A percentile compares a stretch with the other conserved stretches of the same genome.
Conservation (phyloP, 2,888 invertebrate genomes). For the Onchidella celtica region DNA sequence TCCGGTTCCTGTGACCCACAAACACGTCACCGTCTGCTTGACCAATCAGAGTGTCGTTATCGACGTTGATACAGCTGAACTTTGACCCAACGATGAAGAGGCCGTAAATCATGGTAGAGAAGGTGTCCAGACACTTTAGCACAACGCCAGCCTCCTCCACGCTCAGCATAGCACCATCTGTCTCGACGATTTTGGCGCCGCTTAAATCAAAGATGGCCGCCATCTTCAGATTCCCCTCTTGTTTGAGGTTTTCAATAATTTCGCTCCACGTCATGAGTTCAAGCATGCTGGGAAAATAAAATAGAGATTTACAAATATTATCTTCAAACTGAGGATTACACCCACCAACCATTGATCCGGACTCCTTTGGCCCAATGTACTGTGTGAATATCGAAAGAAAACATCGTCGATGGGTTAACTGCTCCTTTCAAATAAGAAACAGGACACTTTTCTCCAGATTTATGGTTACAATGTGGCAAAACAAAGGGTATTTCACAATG, state of each 20-base stretch:
- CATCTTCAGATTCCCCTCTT: slow-evolving; percentile 55
- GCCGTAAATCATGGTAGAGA: slow-evolving; percentile 46
- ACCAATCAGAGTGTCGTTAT: slow-evolving; percentile 54
- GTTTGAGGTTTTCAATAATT: slow-evolving; percentile 55
- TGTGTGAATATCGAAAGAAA: too few species aligned
- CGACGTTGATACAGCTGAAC: slow-evolving; percentile 54
- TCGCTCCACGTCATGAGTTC: slow-evolving; percentile 60
- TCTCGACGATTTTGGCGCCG: slow-evolving; percentile 54
- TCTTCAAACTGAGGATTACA: too few species aligned
- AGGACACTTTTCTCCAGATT: too few species aligned
- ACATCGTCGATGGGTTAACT: too few species aligned
- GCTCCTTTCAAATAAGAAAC: too few species aligned
- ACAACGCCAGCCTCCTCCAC: slow-evolving; percentile 44
- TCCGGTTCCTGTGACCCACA: slow-evolving; percentile 50
- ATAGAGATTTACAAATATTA: not conserved
- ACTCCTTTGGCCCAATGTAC: too few species aligned
- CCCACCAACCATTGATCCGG: too few species aligned
- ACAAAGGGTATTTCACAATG: too few species aligned
- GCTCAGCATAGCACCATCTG: slow-evolving; percentile 46
- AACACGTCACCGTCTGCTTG: slow-evolving; percentile 45
- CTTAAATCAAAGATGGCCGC: slow-evolving; percentile 56
- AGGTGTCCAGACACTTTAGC: slow-evolving; percentile 39
- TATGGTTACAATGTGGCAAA: too few species aligned
- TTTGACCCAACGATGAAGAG: slow-evolving; percentile 50
- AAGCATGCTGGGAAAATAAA: slow-evolving; percentile 54